Conservation (phyloP, 2,113 vertebrate genomes). For the Thamnaconus septentrionalis region DNA sequence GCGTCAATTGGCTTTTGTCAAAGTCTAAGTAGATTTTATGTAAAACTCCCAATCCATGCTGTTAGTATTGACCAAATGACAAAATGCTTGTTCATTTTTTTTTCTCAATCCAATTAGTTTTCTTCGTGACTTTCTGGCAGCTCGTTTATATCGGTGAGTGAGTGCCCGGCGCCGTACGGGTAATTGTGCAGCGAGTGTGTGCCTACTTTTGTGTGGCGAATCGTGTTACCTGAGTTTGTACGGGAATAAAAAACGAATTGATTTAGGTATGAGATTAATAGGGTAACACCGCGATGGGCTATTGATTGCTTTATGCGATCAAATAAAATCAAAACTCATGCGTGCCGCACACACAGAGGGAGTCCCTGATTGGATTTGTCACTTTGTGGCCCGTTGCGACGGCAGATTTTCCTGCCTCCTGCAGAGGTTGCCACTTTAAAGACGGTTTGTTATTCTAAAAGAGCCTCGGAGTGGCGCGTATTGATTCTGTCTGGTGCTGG, state of each 20-base stretch:
- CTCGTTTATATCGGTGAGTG: conserved; percentile 73
- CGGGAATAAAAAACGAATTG: conserved; percentile 55
- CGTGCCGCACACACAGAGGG: conserved; percentile 9
- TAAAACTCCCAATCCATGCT: conserved; percentile 70
- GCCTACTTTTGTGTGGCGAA: conserved; percentile 50
- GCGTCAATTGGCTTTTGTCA: conserved; percentile 60
- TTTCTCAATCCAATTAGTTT: conserved; percentile 71
- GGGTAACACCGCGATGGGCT: conserved; percentile 46
- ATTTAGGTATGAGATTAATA: conserved; percentile 64
- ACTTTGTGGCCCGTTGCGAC: conserved; percentile 12
- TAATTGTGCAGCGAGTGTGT: conserved; percentile 64
- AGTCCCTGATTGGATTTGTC: background rate
- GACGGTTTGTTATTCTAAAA: background rate
- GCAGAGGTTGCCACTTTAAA: background rate
- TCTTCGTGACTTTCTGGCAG: conserved; percentile 66
- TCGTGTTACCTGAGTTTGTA: conserved; percentile 59
- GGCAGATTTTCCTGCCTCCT: background rate
- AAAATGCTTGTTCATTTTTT: conserved; percentile 71
- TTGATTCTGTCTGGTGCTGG: background rate
- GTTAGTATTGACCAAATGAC: conserved; percentile 72
- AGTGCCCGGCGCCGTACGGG: conserved; percentile 55
- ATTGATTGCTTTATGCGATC: conserved; percentile 59
- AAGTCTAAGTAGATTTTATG: conserved; percentile 72
- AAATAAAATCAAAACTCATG: conserved; percentile 49
- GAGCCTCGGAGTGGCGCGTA: background rate